Conservation (phyloP, 2,888 invertebrate species). For the Pegoplata infirma region DNA sequence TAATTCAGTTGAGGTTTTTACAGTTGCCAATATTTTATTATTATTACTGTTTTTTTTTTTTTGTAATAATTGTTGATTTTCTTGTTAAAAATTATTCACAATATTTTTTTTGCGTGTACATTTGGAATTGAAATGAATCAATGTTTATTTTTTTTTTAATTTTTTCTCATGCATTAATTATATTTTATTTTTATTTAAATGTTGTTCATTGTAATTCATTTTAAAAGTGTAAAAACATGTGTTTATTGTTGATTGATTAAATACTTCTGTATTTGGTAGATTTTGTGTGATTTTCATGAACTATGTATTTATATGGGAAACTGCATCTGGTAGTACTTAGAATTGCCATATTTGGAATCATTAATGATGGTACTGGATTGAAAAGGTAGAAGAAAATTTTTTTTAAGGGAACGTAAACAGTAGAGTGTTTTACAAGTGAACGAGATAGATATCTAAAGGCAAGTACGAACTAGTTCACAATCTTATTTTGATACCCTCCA, state of each 20-base stretch:
- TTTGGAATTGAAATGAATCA: conserved; percentile 42
- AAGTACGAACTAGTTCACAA: background rate
- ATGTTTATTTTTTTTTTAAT: conserved; percentile 39
- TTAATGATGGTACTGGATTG: conserved; percentile 5
- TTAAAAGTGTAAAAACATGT: conserved; percentile 59
- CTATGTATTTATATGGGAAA: background rate
- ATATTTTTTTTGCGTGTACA: conserved; percentile 34
- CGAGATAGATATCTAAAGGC: no score
- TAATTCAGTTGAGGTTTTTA: conserved; percentile 61
- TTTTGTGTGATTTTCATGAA: conserved; percentile 14
- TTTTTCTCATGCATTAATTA: conserved; percentile 50
- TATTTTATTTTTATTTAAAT: conserved; percentile 40
- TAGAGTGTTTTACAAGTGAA: no score
- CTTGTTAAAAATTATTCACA: conserved; percentile 9
- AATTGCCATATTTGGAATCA: conserved; percentile 44
- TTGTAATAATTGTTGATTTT: background rate
- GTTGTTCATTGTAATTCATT: conserved; percentile 16
- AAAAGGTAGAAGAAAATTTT: no score
- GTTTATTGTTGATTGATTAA: conserved; percentile 58
- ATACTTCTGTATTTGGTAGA: conserved; percentile 45
- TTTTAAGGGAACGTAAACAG: no score
- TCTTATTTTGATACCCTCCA: no score
- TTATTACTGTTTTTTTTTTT: conserved; percentile 51
- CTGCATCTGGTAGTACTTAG: conserved; percentile 1
- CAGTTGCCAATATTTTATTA: conserved; percentile 33